These are phyloP conservation scores for Strongylocentrotus purpuratus DNA, from an alignment of 35 echinoderm and acorn worm species.

Conservation along the genomic window DNA sequence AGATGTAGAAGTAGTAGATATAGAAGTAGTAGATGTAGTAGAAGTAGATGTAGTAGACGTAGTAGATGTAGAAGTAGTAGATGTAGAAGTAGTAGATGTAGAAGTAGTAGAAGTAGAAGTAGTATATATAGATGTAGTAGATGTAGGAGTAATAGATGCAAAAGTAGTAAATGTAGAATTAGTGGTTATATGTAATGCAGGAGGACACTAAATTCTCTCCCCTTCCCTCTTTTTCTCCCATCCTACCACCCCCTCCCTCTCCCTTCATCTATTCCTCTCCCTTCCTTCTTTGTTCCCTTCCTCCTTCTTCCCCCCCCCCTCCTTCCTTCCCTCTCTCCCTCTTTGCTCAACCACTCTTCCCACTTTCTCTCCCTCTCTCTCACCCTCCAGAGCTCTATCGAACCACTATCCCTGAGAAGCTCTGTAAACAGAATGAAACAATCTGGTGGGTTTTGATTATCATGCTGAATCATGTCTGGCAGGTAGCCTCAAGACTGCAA, in stretches of 20 bases:
- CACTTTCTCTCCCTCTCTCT: not conserved
- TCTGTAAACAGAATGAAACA: slow-evolving; percentile 13
- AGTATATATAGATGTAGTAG: not conserved
- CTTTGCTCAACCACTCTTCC: not conserved
- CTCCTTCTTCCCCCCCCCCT: too few species aligned
- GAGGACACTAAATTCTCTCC: too few species aligned
- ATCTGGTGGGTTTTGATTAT: not conserved
- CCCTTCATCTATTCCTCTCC: too few species aligned
- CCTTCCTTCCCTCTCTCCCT: not conserved
- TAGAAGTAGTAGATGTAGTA: not conserved
- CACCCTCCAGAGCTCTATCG: not conserved
- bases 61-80: not conserved
- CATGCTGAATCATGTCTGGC: not conserved
- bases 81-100: not conserved
- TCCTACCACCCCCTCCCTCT: too few species aligned
- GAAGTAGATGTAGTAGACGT: not conserved
- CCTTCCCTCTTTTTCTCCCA: too few species aligned
- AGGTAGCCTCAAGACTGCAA: not conserved
- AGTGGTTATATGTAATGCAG: too few species aligned
- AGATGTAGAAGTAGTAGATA: not conserved
- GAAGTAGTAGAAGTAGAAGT: not conserved
- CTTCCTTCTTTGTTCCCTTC: too few species aligned
- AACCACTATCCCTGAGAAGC: not conserved
- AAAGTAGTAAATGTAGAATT: too few species aligned
- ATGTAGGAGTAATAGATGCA: too few species aligned